These are phyloP conservation scores for Phoeniculus purpureus DNA, from an alignment of 2,797 vertebrate genomes.

Conservation along the genomic window DNA sequence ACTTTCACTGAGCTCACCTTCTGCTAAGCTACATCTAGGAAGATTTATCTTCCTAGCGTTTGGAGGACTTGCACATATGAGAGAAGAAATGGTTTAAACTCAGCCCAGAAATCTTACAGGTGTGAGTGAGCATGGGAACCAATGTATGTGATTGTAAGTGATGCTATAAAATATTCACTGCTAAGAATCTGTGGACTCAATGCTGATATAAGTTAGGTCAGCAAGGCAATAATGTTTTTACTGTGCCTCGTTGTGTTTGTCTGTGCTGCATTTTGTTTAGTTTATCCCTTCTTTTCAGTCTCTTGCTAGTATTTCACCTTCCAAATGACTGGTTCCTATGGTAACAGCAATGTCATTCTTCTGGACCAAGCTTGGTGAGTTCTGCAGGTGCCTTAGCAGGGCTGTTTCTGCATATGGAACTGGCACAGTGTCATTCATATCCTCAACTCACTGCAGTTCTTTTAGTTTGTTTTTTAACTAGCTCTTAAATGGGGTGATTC, in stretches of 20 bases:
- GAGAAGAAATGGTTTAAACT: not conserved
- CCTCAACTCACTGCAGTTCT: not conserved
- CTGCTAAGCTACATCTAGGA: not conserved
- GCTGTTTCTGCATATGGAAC: not conserved
- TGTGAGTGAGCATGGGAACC: not conserved
- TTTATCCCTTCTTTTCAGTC: not conserved
- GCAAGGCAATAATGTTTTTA: not conserved
- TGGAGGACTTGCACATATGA: not conserved
- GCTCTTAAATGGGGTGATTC: not conserved
- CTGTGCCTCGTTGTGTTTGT: not conserved
- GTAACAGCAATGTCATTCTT: not conserved
- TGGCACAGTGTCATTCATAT: not conserved
- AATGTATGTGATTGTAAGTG: not conserved
- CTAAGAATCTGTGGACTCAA: not conserved
- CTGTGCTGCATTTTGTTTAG: not conserved
- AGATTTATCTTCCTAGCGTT: not conserved
- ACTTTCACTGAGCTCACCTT: not conserved
- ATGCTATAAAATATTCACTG: not conserved
- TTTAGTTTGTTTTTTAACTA: not conserved
- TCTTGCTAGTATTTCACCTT: not conserved
- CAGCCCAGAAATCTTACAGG: not conserved
- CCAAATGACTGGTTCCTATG: not conserved
- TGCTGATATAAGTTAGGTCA: rapidly evolving
- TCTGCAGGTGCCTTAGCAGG: not conserved
- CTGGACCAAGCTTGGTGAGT: not conserved